These are phyloP conservation scores for Aporophyla lueneburgensis DNA, from an alignment of 2,888 invertebrate species.

Conservation along the genomic window DNA sequence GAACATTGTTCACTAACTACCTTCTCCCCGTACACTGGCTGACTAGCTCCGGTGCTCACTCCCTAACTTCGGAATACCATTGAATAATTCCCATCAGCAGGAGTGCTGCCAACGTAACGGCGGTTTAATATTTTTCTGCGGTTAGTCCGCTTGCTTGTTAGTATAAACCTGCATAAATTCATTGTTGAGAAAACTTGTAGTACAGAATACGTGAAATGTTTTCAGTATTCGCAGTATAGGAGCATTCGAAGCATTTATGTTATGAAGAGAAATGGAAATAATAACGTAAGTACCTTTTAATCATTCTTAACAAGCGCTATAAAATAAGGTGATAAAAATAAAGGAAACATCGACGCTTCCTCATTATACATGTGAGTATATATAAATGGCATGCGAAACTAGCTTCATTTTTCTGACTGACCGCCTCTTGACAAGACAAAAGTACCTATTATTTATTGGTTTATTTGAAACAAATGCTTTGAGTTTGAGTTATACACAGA, in stretches of 20 bases:
- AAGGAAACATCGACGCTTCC: too few relatives aligned
- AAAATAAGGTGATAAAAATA: too few relatives aligned
- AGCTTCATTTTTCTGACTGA: too few relatives aligned
- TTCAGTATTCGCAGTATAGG: slow-evolving; percentile 7
- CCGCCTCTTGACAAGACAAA: too few relatives aligned
- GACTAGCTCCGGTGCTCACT: slow-evolving; percentile 12
- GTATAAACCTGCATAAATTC: slow-evolving; percentile 49
- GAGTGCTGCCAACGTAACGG: slow-evolving; percentile 53
- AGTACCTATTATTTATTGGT: too few relatives aligned
- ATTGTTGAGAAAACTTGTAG: slow-evolving; percentile 49
- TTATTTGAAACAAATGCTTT: too few relatives aligned
- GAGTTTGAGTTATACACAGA: too few relatives aligned
- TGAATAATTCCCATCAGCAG: slow-evolving; percentile 59
- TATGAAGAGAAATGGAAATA: slow-evolving; percentile 2
- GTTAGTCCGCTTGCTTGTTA: slow-evolving; percentile 53
- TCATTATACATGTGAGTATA: too few relatives aligned
- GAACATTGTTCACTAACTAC: slow-evolving; percentile 44
- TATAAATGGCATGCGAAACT: too few relatives aligned
- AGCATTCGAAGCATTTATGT: slow-evolving; percentile 6
- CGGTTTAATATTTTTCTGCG: slow-evolving; percentile 58
- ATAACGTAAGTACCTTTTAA: background rate
- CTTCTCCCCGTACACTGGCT: background rate
- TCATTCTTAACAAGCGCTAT: background rate
- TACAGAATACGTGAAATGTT: slow-evolving; percentile 46
- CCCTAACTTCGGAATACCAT: slow-evolving; percentile 53